Base-by-base conservation (phyloP, 2,113 vertebrate genomes). In the Hassar affinis region DNA sequence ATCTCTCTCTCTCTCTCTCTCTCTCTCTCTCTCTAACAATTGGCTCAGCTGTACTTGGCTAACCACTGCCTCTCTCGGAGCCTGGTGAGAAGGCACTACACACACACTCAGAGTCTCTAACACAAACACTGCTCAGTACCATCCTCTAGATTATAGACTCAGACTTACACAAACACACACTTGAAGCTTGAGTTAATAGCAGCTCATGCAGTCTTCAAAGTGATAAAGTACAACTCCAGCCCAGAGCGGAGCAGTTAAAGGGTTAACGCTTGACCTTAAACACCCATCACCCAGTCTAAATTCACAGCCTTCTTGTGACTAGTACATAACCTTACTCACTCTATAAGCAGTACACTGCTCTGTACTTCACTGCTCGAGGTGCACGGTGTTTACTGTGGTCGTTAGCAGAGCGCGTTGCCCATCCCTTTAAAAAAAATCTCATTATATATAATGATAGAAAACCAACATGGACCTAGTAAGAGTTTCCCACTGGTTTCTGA, bases 21-120 rank as follows among this genome's bases (percentile, higher is more conserved):
- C 76, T 83, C 66, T 78, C 33, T 64, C 27, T 38, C 14, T 77
- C 62, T 71, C 18, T 68, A 17, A 38, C 49, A 77, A 87, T 84
- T 76, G 84, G 68, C 74, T 87, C 78, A 79, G 75, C 74, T 56
- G 72, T 80, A 59, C 66, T 61, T 57, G 81, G 80, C 71, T 74
- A 62, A 78, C 49, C 57, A 38, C 56, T 78, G 84, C 59, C 77
- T 59, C 81, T 59, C 71, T 66, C 85, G 71, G 72, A 72, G 86
- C 81, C 72, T 79, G 66, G 74, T 85, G 71, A 51, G 81, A 85
- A 84, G 84, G 47, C 47, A 72, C 45, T 49, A 2, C 1, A 72
- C 47, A 59, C 78, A 15, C 51, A 27, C 35, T 18, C 49, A 76
- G 1, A 17, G 8, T 18, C 49, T 76, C 14, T 12, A 54, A 66